Evolutionary conservation across 2,113 vertebrate species (phyloP).

Genomic region (Colinus virginianus): DNA sequence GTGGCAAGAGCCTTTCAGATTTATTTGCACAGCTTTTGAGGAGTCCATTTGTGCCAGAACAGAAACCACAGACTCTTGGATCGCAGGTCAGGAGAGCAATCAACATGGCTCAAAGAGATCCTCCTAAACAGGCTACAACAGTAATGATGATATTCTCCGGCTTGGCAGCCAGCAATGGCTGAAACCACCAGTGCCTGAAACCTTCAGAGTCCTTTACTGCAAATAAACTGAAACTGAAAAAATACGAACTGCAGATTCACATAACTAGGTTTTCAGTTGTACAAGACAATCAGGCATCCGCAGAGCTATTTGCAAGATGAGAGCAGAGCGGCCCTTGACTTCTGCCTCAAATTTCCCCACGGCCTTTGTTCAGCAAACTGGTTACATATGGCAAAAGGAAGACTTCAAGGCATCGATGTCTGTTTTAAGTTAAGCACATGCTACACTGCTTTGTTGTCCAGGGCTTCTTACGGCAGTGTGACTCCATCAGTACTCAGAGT

Average conservation of each 20-base stretch:
- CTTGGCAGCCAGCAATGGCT: background rate
- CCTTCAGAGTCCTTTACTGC: background rate
- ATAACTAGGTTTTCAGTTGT: background rate
- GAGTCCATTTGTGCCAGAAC: background rate
- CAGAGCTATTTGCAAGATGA: constrained; percentile 14
- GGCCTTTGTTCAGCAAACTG: background rate
- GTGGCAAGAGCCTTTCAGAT: background rate
- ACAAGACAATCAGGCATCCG: constrained; percentile 6
- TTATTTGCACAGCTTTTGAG: constrained; percentile 40
- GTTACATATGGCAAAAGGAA: background rate
- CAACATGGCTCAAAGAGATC: background rate
- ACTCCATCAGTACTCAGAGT: background rate
- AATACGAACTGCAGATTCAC: background rate
- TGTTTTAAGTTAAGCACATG: constrained; percentile 35
- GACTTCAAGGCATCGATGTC: fast-evolving
- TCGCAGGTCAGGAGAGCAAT: background rate
- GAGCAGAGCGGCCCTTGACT: background rate
- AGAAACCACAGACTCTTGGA: constrained; percentile 23
- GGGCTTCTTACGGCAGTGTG: background rate
- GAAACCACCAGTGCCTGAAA: background rate
- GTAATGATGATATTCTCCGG: background rate
- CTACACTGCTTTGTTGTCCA: background rate
- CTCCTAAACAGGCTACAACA: background rate
- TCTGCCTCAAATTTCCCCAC: background rate
- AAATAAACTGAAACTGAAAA: constrained; percentile 11